phyloP scores from a whole-genome alignment of 2,888 invertebrate genomes.

The Ichneumon xanthorius region DNA sequence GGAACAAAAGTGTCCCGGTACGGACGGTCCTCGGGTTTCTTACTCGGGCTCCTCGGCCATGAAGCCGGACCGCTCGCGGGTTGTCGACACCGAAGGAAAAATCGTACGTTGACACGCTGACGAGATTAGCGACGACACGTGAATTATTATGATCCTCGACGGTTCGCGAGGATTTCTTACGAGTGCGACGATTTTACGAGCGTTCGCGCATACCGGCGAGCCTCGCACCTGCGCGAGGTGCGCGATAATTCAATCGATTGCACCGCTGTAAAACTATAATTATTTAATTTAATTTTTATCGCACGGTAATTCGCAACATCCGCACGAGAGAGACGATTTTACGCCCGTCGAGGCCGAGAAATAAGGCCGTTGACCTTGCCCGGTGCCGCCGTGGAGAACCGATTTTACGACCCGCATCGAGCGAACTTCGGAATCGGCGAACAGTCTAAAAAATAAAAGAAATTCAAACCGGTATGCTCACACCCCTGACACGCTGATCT shows the following conservation, averaged over 20 bases:
- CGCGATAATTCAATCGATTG: conserved; percentile 2
- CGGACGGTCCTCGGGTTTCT: not conserved
- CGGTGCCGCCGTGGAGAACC: conserved; percentile 15
- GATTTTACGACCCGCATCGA: conserved; percentile 46
- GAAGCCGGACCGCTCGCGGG: conserved; percentile 31
- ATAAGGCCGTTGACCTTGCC: conserved; percentile 64
- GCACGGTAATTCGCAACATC: not conserved
- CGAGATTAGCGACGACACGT: conserved; percentile 61
- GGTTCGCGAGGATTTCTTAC: conserved; percentile 48
- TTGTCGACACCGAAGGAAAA: conserved; percentile 62
- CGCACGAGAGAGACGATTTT: not conserved
- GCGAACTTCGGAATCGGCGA: conserved; percentile 1
- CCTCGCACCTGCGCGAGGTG: not conserved
- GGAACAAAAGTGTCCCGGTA: not conserved
- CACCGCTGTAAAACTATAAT: not conserved
- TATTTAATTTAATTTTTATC: conserved; percentile 15
- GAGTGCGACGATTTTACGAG: conserved; percentile 25
- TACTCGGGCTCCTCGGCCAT: conserved; percentile 35
- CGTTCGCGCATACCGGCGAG: not conserved
- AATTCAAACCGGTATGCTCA: conserved; percentile 35
- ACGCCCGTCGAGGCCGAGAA: conserved; percentile 44
- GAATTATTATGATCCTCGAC: conserved; percentile 58
- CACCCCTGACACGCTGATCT: not conserved
- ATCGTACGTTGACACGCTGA: conserved; percentile 60
- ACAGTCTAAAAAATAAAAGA: not conserved